A percentile compares a stretch with the other conserved stretches of the same genome.
These are phyloP conservation scores for Burhinus oedicnemus DNA, from an alignment of 2,113 vertebrate genomes.

Conservation along the genomic window DNA sequence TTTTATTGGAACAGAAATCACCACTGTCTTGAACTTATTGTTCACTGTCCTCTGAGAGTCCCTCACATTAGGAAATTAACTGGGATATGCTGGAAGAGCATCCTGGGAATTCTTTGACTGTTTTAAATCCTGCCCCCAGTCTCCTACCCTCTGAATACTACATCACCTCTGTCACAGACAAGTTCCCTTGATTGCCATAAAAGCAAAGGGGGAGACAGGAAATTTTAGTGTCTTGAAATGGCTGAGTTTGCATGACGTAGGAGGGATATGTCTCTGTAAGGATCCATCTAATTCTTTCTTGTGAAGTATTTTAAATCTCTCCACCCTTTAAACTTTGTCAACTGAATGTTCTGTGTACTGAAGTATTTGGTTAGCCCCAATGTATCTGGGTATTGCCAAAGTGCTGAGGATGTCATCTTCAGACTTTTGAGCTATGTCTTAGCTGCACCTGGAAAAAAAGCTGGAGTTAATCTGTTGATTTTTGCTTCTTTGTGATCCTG, in stretches of 20 bases:
- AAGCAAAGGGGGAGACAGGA: neutral
- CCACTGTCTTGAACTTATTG: neutral
- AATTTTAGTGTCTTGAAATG: neutral
- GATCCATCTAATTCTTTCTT: neutral
- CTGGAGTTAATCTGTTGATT: neutral
- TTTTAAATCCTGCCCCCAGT: neutral
- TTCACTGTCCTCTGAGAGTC: neutral
- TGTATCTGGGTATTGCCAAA: neutral
- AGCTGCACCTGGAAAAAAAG: neutral
- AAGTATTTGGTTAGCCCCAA: neutral
- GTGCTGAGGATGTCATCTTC: neutral
- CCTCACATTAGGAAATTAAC: constrained; percentile 10
- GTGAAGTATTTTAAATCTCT: neutral
- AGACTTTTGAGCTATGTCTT: neutral
- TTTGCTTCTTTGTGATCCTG: neutral
- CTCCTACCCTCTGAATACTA: neutral
- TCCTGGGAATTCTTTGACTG: neutral
- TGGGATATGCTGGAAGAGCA: neutral
- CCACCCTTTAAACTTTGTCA: neutral
- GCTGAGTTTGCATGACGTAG: neutral
- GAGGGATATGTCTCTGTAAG: neutral
- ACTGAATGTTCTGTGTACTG: neutral
- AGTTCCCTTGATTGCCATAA: neutral
- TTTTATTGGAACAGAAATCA: neutral
- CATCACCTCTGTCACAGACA: neutral